These are phyloP conservation scores for Drosophila crucigera DNA, from an alignment of 2,888 invertebrate genomes.

Conservation along the genomic window DNA sequence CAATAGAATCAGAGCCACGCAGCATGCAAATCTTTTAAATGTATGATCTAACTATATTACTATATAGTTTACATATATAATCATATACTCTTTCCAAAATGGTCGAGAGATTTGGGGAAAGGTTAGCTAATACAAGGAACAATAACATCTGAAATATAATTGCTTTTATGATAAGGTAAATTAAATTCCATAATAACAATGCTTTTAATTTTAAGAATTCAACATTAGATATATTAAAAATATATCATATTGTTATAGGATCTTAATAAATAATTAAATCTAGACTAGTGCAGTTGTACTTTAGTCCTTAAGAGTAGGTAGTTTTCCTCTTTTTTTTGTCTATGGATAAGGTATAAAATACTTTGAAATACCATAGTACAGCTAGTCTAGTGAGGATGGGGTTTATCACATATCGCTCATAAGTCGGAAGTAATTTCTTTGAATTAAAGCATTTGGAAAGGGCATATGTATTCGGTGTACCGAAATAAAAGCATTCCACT, in stretches of 20 bases:
- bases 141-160: neutral
- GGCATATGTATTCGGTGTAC: conserved; percentile 30
- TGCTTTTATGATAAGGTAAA: neutral
- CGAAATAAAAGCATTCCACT: conserved; percentile 21
- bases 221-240: neutral
- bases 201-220: neutral
- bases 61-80: neutral
- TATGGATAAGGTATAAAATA: neutral
- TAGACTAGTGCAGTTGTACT: neutral
- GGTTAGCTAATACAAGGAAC: neutral
- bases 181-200: neutral
- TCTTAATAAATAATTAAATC: neutral
- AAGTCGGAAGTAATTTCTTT: neutral
- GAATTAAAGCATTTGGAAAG: conserved; percentile 14
- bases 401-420: neutral
- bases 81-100: conserved; percentile 42
- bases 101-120: neutral
- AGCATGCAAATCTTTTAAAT: conserved; percentile 52
- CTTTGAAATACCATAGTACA: neutral
- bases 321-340: neutral
- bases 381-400: neutral
- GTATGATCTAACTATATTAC: conserved; percentile 10
- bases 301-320: neutral
- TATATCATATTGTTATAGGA: neutral
- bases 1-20: conserved; percentile 30